Percentiles rank a stretch among this genome's conserved stretches.
Evolutionary conservation across 2,797 vertebrate genomes (phyloP).

Genomic region (Jordanella pulchra): DNA sequence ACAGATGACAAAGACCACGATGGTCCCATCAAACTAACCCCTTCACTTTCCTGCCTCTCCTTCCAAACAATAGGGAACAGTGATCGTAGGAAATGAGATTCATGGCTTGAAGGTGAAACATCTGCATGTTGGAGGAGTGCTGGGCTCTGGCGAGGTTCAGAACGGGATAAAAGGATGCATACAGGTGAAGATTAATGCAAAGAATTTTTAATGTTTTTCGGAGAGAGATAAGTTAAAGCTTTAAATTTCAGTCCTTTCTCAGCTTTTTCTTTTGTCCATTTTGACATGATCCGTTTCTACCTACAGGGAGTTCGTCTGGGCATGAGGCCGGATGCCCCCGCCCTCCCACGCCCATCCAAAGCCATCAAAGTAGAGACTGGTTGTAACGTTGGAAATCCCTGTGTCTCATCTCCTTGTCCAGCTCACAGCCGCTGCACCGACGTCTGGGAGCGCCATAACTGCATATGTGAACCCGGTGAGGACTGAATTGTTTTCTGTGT

Average conservation of each 20-base stretch:
- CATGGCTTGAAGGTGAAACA: conserved; percentile 96
- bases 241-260: conserved; percentile 2
- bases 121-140: conserved; percentile 92
- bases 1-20: neutral
- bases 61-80: conserved; percentile 83
- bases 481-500: neutral
- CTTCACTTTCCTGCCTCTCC: conserved; percentile 3
- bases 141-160: conserved; percentile 88
- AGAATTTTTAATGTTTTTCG: conserved; percentile 6
- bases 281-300: neutral
- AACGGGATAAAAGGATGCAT: conserved; percentile 93
- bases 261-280: neutral
- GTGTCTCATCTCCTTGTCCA: conserved; percentile 89
- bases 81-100: conserved; percentile 92
- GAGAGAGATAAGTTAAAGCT: neutral
- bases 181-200: conserved; percentile 82
- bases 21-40: neutral
- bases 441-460: conserved; percentile 91
- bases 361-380: conserved; percentile 88
- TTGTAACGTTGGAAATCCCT: conserved; percentile 86
- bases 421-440: conserved; percentile 87
- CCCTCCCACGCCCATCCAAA: conserved; percentile 85
- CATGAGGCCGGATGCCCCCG: conserved; percentile 81
- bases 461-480: conserved; percentile 90
- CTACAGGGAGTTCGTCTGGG: conserved; percentile 90